A percentile compares a stretch with the other conserved stretches of the same genome.
phyloP scores from a whole-genome alignment of 2,797 vertebrate genomes.

The Carapus acus region DNA sequence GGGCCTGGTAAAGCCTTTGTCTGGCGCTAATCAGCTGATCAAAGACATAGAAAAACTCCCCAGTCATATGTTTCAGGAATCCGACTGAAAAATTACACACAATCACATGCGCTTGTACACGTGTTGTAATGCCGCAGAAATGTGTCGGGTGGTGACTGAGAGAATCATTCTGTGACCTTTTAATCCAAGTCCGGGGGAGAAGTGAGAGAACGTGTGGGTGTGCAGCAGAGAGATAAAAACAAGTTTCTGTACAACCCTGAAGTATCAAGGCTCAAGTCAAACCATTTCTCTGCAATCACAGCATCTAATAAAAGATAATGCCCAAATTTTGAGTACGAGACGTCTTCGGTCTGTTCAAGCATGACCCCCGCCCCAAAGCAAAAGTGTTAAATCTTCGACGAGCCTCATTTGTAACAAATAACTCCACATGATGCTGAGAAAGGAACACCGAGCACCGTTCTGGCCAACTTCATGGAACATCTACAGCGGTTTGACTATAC shows the following conservation, averaged over 20 bases:
- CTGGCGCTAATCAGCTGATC: constrained; percentile 59
- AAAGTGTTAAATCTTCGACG: too few species aligned
- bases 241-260: too few species aligned
- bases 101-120: not conserved
- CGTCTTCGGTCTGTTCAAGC: too few species aligned
- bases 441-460: not conserved
- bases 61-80: constrained; percentile 62
- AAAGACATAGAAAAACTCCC: constrained; percentile 49
- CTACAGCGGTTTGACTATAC: constrained; percentile 8
- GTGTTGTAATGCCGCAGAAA: not conserved
- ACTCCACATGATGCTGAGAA: constrained; percentile 34
- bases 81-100: constrained; percentile 10
- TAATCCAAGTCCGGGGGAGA: not conserved
- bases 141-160: not conserved
- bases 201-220: not conserved
- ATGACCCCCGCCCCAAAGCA: too few species aligned
- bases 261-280: too few species aligned
- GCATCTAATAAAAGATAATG: too few species aligned
- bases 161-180: constrained; percentile 1
- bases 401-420: not conserved
- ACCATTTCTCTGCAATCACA: too few species aligned
- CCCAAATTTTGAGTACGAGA: too few species aligned
- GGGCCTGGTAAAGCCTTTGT: too few species aligned
- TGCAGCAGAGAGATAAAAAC: not conserved
- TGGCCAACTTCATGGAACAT: constrained; percentile 9